Base-by-base conservation (phyloP, 2,888 invertebrate species). In the Caenorhabditis plicata region DNA sequence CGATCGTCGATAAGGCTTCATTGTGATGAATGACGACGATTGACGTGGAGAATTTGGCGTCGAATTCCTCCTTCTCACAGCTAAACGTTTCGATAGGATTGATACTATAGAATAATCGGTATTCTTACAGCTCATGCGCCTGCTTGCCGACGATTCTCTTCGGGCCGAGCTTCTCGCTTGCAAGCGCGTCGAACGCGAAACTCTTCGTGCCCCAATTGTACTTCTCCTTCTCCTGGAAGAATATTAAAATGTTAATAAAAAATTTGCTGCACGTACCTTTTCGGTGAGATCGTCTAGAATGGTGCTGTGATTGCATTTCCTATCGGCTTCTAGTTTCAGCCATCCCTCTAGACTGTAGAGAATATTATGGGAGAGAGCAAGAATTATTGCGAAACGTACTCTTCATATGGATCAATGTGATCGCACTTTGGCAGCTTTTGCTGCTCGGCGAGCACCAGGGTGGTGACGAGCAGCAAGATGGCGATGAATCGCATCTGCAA, bases 1-100 rank as follows among this genome's bases (percentile, higher is more conserved):
- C 85, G 23, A 98, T 86, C 0, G 96, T 96, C 32, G 92, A 89
- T 92, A 95, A 94, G 0, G 95, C 95, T 83, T 98, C 96, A 82
- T 98, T 98, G 85, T 96, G 95, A 85, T 96, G 98, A 48, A 98
- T 95, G 77, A 98, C 93, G 56, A 98, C 91, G 74, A 98, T 90
- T 82, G 71, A 74, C 3, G 69, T 73, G 9, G 55, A 64, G 31
- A 64, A 61, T 8, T 52, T 25, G 7, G 64, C 66, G 29, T 65
- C 57, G 42, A 67, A 75, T 35, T 51, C 61, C 35, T 73, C 47
- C 20, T 74, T 56, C 15, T 60, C 64, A 36, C 77, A 77, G 9
- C 74, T 74, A 41, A n/a, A n/a, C n/a, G n/a, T n/a, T n/a, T n/a
- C n/a, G n/a, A n/a, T n/a, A n/a, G n/a, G n/a, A n/a, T n/a, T n/a